phyloP scores from a whole-genome alignment of 2,888 invertebrate genomes.

The Temnothorax rugatulus region DNA sequence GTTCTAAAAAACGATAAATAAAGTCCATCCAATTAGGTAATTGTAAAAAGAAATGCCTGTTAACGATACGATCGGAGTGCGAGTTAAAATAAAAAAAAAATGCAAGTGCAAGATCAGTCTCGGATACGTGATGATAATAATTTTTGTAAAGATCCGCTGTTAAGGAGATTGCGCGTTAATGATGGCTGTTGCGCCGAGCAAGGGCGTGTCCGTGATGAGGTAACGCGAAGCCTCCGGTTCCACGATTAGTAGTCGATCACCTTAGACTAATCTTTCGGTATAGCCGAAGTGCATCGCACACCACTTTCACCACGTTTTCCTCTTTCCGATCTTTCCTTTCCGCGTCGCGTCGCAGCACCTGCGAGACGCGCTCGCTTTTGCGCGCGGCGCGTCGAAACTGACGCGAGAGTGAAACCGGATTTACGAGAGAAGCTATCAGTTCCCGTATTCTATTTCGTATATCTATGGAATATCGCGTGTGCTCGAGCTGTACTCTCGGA shows the following conservation, averaged over 20 bases:
- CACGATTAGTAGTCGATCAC: slow-evolving; percentile 71
- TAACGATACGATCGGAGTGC: slow-evolving; percentile 9
- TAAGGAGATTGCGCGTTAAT: slow-evolving; percentile 43
- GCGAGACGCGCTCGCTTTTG: slow-evolving; percentile 50
- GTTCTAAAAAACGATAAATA: slow-evolving; percentile 1
- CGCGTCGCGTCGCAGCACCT: slow-evolving; percentile 60
- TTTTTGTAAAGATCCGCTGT: slow-evolving; percentile 42
- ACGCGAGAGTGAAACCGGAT: slow-evolving; percentile 53
- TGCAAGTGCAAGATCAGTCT: background rate
- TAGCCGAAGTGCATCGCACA: slow-evolving; percentile 74
- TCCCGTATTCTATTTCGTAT: background rate
- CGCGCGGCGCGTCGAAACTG: slow-evolving; percentile 45
- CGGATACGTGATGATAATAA: slow-evolving; percentile 30
- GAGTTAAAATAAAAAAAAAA: slow-evolving; percentile 7
- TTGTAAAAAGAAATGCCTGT: background rate
- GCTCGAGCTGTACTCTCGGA: background rate
- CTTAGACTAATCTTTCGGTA: slow-evolving; percentile 78
- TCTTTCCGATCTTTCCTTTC: slow-evolving; percentile 56
- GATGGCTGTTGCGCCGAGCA: slow-evolving; percentile 17
- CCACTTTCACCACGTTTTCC: slow-evolving; percentile 75
- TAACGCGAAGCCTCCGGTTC: slow-evolving; percentile 66
- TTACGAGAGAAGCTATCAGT: slow-evolving; percentile 18
- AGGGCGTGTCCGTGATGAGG: slow-evolving; percentile 53
- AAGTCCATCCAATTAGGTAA: slow-evolving; percentile 8
- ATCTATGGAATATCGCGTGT: background rate